These are phyloP conservation scores for Oryzias sinensis DNA, from an alignment of 2,797 vertebrate species.

Conservation along the genomic window DNA sequence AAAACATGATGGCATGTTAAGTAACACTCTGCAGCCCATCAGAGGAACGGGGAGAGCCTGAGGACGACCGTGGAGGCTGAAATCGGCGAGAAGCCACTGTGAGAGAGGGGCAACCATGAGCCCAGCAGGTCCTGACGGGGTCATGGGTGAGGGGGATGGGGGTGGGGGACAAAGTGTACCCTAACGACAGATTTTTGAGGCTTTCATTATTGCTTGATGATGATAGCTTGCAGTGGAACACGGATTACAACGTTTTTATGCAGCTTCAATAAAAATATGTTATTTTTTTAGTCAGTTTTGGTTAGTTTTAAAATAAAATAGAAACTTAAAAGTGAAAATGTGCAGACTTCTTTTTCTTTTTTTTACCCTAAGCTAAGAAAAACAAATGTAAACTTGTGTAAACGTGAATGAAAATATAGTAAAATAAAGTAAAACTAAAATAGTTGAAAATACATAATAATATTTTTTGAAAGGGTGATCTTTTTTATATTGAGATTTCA, in stretches of 20 bases:
- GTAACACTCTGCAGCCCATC: too few species aligned
- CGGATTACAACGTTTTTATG: too few species aligned
- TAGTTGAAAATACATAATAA: too few species aligned
- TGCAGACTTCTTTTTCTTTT: not conserved
- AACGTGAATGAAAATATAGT: not conserved
- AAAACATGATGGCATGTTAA: constrained; percentile 14
- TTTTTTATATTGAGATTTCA: too few species aligned
- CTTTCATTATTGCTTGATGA: not conserved
- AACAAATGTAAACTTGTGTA: too few species aligned
- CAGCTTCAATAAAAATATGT: too few species aligned
- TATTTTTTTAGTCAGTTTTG: too few species aligned
- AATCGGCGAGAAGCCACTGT: constrained; percentile 52
- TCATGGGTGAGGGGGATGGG: not conserved
- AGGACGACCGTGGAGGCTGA: constrained; percentile 56
- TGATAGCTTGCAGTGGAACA: not conserved
- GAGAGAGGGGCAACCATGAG: constrained; percentile 2
- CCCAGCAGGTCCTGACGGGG: not conserved
- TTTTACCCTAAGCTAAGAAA: too few species aligned
- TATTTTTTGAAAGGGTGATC: too few species aligned
- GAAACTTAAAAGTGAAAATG: not conserved
- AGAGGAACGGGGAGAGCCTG: constrained; percentile 9
- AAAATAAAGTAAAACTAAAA: not conserved
- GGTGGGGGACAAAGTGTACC: not conserved
- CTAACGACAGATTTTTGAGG: not conserved
- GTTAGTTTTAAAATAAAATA: too few species aligned